Base-by-base conservation (phyloP, 2,888 invertebrate species). In the Chaetogeoica ovagalla region DNA sequence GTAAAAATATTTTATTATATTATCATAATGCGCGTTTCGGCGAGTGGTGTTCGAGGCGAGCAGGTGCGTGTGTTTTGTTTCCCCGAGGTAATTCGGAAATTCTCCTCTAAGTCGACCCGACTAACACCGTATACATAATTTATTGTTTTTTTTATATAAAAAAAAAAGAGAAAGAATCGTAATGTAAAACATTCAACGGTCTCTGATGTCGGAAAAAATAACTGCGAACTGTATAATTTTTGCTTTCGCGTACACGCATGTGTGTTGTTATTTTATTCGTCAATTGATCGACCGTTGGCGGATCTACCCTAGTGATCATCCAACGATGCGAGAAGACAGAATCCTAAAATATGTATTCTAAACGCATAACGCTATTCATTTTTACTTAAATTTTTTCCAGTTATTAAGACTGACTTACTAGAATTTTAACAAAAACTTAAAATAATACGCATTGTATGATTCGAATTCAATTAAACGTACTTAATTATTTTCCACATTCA, bases 121-220 rank as follows among this genome's bases (percentile, higher is more conserved):
- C 73, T 55, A 55, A 55, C 39, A 74, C 21, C 39, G 37, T 55
- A 37, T 65, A 65, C 74, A 65, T 74, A 74, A 74, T 74, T 65
- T 74, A 74, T 65, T 65, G 39, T 65, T 19, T 48, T 48, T 48
- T 11, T 48, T 15, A 1, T 15, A 1, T 11, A 4, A 2, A 30
- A 2, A 9, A 52, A 63, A 59, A 71, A 60, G 8, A 2, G n/a
- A n/a, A n/a, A 30, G 30, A 30, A 30, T 30, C 55, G 55, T 30
- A 74, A 63, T 73, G 55, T 21, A 52, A 52, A 74, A 74, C 74
- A 74, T 65, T 74, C 17, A n/a, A n/a, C 9, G 73, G 63, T 74
- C 52, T 63, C 48, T 48, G 21, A 74, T 55, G 37, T 37, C 39
- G 30, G 17, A 74, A 65, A 65, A 65, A 55, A 30, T 30, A 43